Evolutionary conservation across 2,888 invertebrate species (phyloP).

Genomic region (Gandaritis pyraliata): DNA sequence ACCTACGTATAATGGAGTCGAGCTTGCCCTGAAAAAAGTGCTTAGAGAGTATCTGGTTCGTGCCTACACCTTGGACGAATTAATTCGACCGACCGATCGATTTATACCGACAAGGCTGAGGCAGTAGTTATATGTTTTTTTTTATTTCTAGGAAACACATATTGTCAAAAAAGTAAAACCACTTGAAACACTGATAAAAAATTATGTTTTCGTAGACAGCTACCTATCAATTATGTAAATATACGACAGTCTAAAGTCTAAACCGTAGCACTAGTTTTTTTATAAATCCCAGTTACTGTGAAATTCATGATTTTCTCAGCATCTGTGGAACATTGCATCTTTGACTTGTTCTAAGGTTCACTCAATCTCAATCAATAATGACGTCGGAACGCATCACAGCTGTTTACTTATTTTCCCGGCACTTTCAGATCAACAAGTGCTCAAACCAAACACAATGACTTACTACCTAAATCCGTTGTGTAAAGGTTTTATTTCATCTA

Average conservation of each 20-base stretch:
- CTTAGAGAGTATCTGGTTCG: no score
- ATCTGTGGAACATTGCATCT: neutral
- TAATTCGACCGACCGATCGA: no score
- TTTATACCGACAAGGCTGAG: no score
- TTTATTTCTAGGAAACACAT: no score
- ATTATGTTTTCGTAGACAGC: no score
- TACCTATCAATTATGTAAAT: no score
- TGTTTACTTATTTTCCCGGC: slow-evolving; percentile 34
- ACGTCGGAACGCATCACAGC: slow-evolving; percentile 36
- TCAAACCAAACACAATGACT: slow-evolving; percentile 9
- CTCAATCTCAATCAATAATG: slow-evolving; percentile 42
- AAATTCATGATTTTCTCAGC: slow-evolving; percentile 4
- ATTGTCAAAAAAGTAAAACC: neutral
- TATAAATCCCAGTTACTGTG: neutral
- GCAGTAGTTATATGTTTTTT: no score
- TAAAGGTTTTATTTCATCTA: slow-evolving; percentile 11
- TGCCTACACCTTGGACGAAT: no score
- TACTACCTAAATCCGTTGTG: slow-evolving; percentile 3
- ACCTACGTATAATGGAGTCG: no score
- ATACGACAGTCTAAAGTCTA: no score
- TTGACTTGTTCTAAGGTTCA: slow-evolving; percentile 20
- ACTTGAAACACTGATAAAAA: neutral
- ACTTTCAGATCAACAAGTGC: slow-evolving; percentile 43
- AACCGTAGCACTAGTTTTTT: no score
- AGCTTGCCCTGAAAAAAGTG: no score